These are phyloP conservation scores for Zosterops lateralis DNA, from an alignment of 2,113 vertebrate species.

Conservation along the genomic window DNA sequence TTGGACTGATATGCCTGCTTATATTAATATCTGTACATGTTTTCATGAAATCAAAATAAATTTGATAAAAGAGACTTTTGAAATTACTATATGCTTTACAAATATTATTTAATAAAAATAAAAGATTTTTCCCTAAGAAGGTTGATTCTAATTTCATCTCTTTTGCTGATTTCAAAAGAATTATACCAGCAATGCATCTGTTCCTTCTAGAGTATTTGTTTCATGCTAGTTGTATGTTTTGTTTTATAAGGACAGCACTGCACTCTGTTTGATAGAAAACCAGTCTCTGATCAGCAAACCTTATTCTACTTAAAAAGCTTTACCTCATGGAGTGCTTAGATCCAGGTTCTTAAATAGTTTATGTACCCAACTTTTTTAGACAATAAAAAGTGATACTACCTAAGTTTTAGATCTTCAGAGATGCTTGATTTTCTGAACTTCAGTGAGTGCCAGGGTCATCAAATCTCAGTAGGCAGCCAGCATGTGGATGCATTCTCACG, in stretches of 20 bases:
- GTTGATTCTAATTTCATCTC: not conserved
- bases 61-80: not conserved
- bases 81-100: not conserved
- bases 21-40: not conserved
- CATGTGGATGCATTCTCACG: not conserved
- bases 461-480: not conserved
- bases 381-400: not conserved
- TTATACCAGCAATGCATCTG: not conserved
- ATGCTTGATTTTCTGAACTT: not conserved
- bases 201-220: not conserved
- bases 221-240: not conserved
- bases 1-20: not conserved
- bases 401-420: not conserved
- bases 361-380: not conserved
- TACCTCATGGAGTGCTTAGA: not conserved
- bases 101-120: not conserved
- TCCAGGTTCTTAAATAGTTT: not conserved
- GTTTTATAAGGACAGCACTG: not conserved
- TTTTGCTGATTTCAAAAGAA: not conserved
- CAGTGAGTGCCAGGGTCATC: not conserved
- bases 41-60: slow-evolving; percentile 23
- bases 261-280: not conserved
- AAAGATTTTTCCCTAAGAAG: not conserved
- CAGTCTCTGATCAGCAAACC: not conserved
- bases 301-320: not conserved